phyloP scores from a whole-genome alignment of 2,888 invertebrate genomes.

The Pantelozetes paolii region DNA sequence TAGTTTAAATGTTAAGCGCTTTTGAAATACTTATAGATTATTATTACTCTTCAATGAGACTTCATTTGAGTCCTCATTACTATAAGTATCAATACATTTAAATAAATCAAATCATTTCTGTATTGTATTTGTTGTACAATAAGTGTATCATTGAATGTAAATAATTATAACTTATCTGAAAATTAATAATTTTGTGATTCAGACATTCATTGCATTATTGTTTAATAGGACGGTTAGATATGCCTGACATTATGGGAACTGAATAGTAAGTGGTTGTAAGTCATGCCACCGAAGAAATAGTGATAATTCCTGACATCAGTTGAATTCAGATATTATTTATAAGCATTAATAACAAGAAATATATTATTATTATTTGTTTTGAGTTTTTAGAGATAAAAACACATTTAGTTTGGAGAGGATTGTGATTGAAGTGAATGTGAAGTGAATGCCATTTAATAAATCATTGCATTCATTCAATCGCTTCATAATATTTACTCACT shows the following conservation, averaged over 20 bases:
- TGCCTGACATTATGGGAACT: not conserved
- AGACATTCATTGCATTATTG: too few species aligned
- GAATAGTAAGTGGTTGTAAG: not conserved
- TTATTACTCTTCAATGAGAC: too few species aligned
- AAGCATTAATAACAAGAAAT: not conserved
- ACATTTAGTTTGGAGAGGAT: slow-evolving; percentile 17
- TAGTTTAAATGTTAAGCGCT: too few species aligned
- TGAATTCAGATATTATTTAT: slow-evolving; percentile 7
- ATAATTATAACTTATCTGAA: too few species aligned
- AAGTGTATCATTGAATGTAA: too few species aligned
- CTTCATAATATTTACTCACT: not conserved
- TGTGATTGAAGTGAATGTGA: not conserved
- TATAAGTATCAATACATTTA: too few species aligned
- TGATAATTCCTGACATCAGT: slow-evolving; percentile 11
- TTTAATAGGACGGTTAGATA: too few species aligned
- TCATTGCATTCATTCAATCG: slow-evolving; percentile 9
- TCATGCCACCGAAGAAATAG: slow-evolving; percentile 10
- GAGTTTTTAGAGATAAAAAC: slow-evolving; percentile 4
- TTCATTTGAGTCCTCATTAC: too few species aligned
- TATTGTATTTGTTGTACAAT: too few species aligned
- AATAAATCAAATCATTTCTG: too few species aligned
- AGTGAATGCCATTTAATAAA: not conserved
- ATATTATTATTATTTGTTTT: slow-evolving; percentile 4
- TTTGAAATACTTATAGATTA: too few species aligned
- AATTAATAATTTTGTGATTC: too few species aligned